Conservation (phyloP, 1,140 invertebrate genomes). For the Paraescarpia echinospica region DNA sequence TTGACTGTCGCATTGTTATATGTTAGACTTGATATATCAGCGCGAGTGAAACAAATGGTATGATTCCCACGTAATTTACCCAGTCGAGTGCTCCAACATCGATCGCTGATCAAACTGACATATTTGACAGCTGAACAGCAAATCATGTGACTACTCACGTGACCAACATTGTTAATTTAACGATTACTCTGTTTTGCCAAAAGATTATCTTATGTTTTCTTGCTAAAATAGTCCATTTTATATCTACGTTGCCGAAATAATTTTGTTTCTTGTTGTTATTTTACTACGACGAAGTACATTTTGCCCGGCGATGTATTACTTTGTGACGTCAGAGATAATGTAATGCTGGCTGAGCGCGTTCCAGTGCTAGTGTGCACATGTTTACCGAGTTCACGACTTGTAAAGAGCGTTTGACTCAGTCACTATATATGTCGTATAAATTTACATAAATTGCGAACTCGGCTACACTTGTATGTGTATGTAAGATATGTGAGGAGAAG, state of each 20-base stretch:
- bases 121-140: background rate
- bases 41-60: background rate
- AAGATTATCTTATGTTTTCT: background rate
- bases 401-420: too few species aligned
- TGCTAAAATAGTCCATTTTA: background rate
- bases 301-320: background rate
- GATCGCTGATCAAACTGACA: background rate
- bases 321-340: slow-evolving; percentile 3
- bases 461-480: too few species aligned
- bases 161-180: background rate
- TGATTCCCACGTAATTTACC: background rate
- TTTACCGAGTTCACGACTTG: too few species aligned
- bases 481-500: too few species aligned
- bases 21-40: background rate
- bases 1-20: background rate
- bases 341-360: too few species aligned
- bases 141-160: background rate
- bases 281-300: background rate
- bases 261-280: background rate
- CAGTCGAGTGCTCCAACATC: background rate
- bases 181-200: background rate
- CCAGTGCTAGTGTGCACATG: too few species aligned
- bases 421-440: too few species aligned
- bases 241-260: background rate
- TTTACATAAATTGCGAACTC: too few species aligned